Percentiles rank a stretch among this genome's conserved stretches.
Evolutionary conservation across 2,113 vertebrate genomes (phyloP).

Genomic region (Scomber colias): DNA sequence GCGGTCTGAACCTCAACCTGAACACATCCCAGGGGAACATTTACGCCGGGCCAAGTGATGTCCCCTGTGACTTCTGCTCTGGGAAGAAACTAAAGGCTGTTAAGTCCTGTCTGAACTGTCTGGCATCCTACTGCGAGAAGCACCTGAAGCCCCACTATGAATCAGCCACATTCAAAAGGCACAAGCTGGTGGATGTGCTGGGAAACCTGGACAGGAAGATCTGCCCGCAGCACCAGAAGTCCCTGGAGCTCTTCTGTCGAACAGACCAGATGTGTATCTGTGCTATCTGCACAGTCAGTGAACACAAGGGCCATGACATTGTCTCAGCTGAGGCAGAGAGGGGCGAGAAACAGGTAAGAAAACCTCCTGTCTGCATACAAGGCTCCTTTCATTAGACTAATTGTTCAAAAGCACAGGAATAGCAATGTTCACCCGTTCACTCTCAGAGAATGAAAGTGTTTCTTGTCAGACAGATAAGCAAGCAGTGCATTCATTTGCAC

Average conservation of each 20-base stretch:
- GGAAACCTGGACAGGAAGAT: conserved; percentile 81
- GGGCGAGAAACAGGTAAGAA: conserved; percentile 85
- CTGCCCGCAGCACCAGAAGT: conserved; percentile 86
- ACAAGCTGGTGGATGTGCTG: conserved; percentile 85
- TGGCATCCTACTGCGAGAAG: conserved; percentile 87
- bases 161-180: conserved; percentile 85
- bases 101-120: conserved; percentile 87
- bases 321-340: conserved; percentile 87
- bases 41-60: conserved; percentile 70
- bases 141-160: conserved; percentile 88
- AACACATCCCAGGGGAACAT: conserved; percentile 66
- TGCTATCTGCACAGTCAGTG: conserved; percentile 86
- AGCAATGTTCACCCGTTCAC: not conserved
- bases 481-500: not conserved
- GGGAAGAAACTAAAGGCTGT: conserved; percentile 84
- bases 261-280: conserved; percentile 84
- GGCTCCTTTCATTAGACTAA: not conserved
- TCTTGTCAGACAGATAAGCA: not conserved
- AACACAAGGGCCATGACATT: conserved; percentile 86
- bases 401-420: not conserved
- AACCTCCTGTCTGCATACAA: not conserved
- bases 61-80: conserved; percentile 88
- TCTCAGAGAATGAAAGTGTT: not conserved
- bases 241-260: conserved; percentile 88
- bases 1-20: conserved; percentile 72